A percentile compares a stretch with the other conserved stretches of the same genome.
phyloP scores from a whole-genome alignment of 2,113 vertebrate genomes.

The Lutjanus erythropterus region DNA sequence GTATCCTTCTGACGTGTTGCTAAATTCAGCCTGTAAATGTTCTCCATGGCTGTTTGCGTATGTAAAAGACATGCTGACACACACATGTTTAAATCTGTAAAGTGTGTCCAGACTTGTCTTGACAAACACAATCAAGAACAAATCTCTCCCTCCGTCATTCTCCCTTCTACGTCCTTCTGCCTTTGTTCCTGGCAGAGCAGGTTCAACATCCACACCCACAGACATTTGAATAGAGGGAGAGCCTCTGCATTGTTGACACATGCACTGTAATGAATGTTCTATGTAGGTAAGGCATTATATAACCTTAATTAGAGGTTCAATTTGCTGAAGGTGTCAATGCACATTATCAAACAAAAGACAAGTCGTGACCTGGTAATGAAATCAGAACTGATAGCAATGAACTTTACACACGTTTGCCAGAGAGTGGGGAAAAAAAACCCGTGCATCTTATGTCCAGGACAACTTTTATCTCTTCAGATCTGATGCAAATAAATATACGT shows the following conservation, averaged over 20 bases:
- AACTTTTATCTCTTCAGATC: no score
- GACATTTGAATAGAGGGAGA: constrained; percentile 43
- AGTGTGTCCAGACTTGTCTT: constrained; percentile 60
- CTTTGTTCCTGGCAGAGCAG: constrained; percentile 58
- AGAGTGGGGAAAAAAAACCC: not conserved
- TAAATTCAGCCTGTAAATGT: constrained; percentile 9
- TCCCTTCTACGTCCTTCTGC: constrained; percentile 18
- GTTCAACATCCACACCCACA: constrained; percentile 63
- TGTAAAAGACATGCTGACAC: not conserved
- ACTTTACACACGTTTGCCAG: not conserved
- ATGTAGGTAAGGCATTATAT: no score
- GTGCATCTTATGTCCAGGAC: not conserved
- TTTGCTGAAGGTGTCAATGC: no score
- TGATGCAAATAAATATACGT: constrained; percentile 58
- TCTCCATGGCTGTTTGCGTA: constrained; percentile 18
- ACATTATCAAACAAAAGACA: constrained; percentile 17
- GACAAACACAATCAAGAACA: constrained; percentile 39
- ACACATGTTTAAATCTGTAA: constrained; percentile 31
- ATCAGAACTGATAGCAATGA: not conserved
- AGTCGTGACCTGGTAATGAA: not conserved
- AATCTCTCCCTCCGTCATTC: constrained; percentile 32
- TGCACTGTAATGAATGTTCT: not conserved
- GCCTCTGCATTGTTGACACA: constrained; percentile 29
- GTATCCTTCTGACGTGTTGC: not conserved
- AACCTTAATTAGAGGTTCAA: no score